phyloP scores from a whole-genome alignment of 2,113 vertebrate species.

The Otolemur garnettii region DNA sequence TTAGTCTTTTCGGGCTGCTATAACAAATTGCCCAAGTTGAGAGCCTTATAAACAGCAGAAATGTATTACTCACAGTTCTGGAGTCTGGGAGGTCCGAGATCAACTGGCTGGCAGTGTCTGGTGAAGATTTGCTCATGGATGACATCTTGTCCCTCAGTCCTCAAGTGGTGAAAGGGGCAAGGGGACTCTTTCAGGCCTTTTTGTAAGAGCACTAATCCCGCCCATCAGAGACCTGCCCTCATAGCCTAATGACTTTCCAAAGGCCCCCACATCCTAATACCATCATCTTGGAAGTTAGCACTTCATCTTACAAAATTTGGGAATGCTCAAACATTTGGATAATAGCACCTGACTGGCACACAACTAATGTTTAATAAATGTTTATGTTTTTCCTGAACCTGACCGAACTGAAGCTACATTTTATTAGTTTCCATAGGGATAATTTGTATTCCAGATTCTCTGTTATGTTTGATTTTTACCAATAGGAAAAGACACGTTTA shows the following conservation, averaged over 20 bases:
- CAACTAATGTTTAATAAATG: background rate
- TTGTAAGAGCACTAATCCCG: background rate
- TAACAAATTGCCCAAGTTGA: background rate
- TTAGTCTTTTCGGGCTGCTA: background rate
- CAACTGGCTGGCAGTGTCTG: background rate
- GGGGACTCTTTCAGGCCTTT: background rate
- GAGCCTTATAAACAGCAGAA: background rate
- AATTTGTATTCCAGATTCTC: background rate
- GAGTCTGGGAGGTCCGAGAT: background rate
- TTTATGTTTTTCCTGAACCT: background rate
- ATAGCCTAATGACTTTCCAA: background rate
- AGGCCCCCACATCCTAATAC: background rate
- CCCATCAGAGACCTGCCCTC: background rate
- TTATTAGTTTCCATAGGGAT: slow-evolving; percentile 2
- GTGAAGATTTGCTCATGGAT: background rate
- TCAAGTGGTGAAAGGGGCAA: background rate
- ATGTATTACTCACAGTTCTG: background rate
- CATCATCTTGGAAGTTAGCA: background rate
- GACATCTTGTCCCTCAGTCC: background rate
- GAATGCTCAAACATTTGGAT: background rate
- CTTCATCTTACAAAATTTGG: background rate
- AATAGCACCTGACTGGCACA: background rate
- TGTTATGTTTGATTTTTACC: background rate
- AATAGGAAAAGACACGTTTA: background rate
- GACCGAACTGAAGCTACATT: background rate